A percentile compares a stretch with the other conserved stretches of the same genome.
Evolutionary conservation across 2,113 vertebrate genomes (phyloP).

Genomic region (Marmota monax): DNA sequence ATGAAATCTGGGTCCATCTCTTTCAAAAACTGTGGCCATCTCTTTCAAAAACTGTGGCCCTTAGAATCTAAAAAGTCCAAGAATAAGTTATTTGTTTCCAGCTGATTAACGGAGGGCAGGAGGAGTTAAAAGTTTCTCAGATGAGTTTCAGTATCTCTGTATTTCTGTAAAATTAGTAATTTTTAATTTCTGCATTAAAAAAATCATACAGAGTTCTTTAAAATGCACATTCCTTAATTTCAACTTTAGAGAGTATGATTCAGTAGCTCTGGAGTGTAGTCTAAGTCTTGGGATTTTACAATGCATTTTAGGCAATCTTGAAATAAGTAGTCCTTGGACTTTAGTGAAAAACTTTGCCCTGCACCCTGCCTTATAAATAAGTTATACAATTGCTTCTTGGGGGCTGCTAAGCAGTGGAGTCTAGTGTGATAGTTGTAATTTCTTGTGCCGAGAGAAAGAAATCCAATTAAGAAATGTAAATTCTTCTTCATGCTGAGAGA

Average conservation of each 20-base stretch:
- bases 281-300: not conserved
- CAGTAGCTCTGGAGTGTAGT: not conserved
- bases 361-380: slow-evolving; percentile 64
- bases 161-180: slow-evolving; percentile 37
- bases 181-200: not conserved
- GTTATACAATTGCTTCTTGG: slow-evolving; percentile 58
- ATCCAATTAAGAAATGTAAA: slow-evolving; percentile 83
- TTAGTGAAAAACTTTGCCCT: slow-evolving; percentile 58
- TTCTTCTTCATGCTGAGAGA: slow-evolving; percentile 80
- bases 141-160: not conserved
- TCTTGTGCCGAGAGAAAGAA: slow-evolving; percentile 71
- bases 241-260: not conserved
- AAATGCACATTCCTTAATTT: not conserved
- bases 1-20: not conserved
- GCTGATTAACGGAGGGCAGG: not conserved
- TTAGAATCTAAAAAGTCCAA: not conserved
- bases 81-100: not conserved
- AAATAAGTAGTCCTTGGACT: slow-evolving; percentile 49
- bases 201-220: not conserved
- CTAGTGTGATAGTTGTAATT: slow-evolving; percentile 71
- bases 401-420: slow-evolving; percentile 44
- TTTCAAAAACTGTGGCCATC: not conserved
- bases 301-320: not conserved
- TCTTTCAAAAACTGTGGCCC: not conserved
- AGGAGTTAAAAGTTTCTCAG: not conserved